phyloP scores from a whole-genome alignment of 2,797 vertebrate species.

The Macropus fuliginosus region DNA sequence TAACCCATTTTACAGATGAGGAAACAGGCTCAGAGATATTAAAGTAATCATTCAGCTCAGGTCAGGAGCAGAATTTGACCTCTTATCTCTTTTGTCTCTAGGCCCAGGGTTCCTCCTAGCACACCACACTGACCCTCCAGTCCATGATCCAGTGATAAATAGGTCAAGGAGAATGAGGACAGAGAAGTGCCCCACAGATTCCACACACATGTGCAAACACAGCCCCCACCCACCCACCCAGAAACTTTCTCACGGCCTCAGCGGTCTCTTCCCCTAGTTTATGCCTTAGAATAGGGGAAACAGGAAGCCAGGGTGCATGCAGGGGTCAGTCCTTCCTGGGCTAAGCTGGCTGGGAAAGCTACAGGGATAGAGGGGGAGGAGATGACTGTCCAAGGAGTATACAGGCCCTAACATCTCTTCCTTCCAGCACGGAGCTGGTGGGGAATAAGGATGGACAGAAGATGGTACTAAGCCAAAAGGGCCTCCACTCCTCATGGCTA shows the following conservation, averaged over 20 bases:
- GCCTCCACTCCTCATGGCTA: neutral
- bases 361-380: constrained; percentile 14
- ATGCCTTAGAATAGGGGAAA: neutral
- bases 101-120: neutral
- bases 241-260: neutral
- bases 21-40: neutral
- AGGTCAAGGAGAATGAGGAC: neutral
- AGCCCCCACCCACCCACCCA: neutral
- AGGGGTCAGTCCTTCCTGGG: neutral
- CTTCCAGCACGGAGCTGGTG: neutral
- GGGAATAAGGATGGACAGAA: neutral
- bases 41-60: neutral
- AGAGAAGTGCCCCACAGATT: neutral
- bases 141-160: neutral
- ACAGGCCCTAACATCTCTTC: neutral
- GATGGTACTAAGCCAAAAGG: neutral
- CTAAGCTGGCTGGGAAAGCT: neutral
- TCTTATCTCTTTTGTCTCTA: neutral
- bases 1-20: neutral
- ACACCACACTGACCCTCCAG: neutral
- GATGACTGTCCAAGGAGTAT: neutral
- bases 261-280: constrained; percentile 47
- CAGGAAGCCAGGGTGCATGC: neutral
- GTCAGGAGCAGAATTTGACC: neutral
- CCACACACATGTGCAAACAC: neutral